Base-by-base conservation (phyloP, 2,888 invertebrate genomes). In the Caenorhabditis drosophilae region DNA sequence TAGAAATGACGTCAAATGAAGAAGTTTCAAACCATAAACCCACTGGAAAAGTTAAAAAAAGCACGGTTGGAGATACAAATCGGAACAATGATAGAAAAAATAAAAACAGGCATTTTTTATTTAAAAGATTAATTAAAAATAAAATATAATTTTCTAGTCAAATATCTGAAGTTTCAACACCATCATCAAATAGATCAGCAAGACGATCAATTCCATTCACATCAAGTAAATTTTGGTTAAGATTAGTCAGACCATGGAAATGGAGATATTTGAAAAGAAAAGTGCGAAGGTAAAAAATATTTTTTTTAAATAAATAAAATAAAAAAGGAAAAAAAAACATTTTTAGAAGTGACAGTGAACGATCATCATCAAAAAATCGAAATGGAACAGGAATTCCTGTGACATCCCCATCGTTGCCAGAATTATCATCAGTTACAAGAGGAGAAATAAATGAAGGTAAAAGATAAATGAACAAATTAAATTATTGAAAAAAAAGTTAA, bases 231-330 rank as follows among this genome's bases (percentile, higher is more conserved):
- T 81, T 81, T 58, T 81, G 81, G 81, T 66, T 79, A 15, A 72
- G 79, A 2, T 66, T 81, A 15, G 66, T 81, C n/a, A 66, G 77
- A 36, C 81, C 81, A 6, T 81, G 80, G 80, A 80, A 80, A 63
- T 80, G 80, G 80, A 47, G 68, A 31, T 60, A 68, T 36, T 36
- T 63, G 45, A 60, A 66, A 38, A 38, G 63, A 26, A 73, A 69
- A 66, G 62, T 70, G 42, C 60, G 63, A 51, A 73, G 72, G 74
- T 71, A 44, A 4, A 4, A 4, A 4, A 12, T 7, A 36, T 7
- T 36, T 7, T 4, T 36, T 27, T 4, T 4, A 4, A n/a, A 46
- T 46, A 15, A 11, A 6, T 26, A 3, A 4, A 46, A n/a, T n/a
- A n/a, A n/a, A n/a, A n/a, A n/a, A n/a, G 4, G 27, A 4, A 46